Conservation (phyloP, 2,113 vertebrate genomes). For the Aegypius monachus region DNA sequence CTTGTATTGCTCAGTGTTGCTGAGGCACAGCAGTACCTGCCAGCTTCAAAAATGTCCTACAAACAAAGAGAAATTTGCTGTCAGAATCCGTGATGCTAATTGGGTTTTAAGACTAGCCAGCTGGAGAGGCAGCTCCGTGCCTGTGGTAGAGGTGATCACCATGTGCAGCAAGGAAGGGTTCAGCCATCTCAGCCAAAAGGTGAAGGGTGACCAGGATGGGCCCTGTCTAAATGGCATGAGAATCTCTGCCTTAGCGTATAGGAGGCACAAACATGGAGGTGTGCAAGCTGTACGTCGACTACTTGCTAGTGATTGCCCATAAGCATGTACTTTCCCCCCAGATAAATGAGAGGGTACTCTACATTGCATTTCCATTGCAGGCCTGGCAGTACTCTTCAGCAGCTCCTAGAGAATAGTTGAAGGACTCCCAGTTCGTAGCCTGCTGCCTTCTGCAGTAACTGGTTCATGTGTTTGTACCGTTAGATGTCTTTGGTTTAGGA, state of each 20-base stretch:
- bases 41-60: background rate
- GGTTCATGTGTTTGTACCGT: background rate
- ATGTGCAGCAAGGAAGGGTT: background rate
- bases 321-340: background rate
- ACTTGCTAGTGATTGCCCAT: rapidly evolving
- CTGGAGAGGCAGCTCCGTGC: rapidly evolving
- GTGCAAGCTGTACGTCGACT: rapidly evolving
- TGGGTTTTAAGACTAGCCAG: background rate
- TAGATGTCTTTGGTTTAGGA: background rate
- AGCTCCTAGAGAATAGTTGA: background rate
- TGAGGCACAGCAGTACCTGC: background rate
- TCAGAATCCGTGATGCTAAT: background rate
- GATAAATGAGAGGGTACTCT: background rate
- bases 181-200: rapidly evolving
- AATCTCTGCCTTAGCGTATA: background rate
- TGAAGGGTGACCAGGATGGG: background rate
- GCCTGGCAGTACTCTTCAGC: background rate
- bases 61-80: background rate
- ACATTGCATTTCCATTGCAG: background rate
- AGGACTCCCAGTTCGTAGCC: background rate
- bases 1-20: background rate
- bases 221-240: background rate
- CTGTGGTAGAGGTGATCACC: rapidly evolving
- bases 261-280: background rate
- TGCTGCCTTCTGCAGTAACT: background rate